Conservation (phyloP, 2,797 vertebrate genomes). For the Cyclura pinguis region DNA sequence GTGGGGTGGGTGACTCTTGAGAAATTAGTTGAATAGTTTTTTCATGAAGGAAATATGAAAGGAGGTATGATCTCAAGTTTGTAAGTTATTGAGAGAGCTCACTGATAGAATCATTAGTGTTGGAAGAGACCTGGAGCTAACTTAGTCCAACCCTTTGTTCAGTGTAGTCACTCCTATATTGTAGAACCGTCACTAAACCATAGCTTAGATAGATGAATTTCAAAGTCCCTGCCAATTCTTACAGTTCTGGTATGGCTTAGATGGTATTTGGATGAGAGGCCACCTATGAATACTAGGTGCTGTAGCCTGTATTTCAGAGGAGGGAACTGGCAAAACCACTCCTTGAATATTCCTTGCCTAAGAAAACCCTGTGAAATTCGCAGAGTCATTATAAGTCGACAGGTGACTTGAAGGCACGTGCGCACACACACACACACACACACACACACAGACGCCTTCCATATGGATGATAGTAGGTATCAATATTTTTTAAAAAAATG, state of each 20-base stretch:
- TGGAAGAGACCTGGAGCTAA: not conserved
- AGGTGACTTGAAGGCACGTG: too few species aligned
- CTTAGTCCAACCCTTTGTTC: not conserved
- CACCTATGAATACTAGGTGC: too few species aligned
- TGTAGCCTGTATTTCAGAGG: too few species aligned
- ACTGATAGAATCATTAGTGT: not conserved
- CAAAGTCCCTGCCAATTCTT: not conserved
- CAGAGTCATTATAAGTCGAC: too few species aligned
- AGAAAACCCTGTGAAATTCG: too few species aligned
- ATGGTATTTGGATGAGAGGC: not conserved
- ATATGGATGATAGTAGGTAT: not conserved
- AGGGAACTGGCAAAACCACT: too few species aligned
- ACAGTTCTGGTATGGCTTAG: not conserved
- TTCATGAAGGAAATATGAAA: not conserved
- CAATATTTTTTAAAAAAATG: not conserved
- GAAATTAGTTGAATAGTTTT: not conserved
- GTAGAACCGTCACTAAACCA: not conserved
- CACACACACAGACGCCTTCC: not conserved
- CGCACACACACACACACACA: too few species aligned
- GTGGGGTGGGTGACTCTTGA: not conserved
- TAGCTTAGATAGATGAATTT: not conserved
- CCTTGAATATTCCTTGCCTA: too few species aligned
- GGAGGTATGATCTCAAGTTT: not conserved
- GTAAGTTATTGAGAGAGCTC: not conserved
- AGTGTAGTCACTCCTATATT: not conserved